phyloP scores from a whole-genome alignment of 2,797 vertebrate genomes.

The Chanos chanos region DNA sequence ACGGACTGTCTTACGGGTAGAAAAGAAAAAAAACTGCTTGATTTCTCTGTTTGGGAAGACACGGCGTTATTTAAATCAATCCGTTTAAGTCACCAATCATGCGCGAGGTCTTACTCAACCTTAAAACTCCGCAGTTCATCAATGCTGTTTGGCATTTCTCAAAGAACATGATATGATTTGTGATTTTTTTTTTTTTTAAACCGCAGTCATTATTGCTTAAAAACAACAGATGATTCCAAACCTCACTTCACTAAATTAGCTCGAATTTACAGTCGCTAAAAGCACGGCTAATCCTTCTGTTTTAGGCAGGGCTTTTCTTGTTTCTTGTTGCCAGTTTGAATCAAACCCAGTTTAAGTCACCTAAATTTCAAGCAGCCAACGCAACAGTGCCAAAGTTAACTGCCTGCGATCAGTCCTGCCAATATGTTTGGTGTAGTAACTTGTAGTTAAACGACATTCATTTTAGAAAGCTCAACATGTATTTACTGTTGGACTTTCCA shows the following conservation, averaged over 20 bases:
- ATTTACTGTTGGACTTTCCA: no score
- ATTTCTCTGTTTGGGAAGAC: slow-evolving; percentile 9
- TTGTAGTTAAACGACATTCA: no score
- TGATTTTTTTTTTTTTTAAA: slow-evolving; percentile 30
- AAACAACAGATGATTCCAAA: slow-evolving; percentile 21
- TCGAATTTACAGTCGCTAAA: slow-evolving; percentile 29
- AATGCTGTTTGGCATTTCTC: slow-evolving; percentile 15
- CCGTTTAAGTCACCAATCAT: neutral
- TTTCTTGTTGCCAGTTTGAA: slow-evolving; percentile 9
- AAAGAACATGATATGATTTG: slow-evolving; percentile 38
- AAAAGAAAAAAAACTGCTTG: neutral
- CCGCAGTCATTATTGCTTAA: slow-evolving; percentile 14
- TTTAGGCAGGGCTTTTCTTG: slow-evolving; percentile 1
- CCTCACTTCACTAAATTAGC: slow-evolving; percentile 28
- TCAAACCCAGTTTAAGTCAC: neutral
- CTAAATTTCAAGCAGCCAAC: no score
- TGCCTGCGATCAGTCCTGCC: no score
- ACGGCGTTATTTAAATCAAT: slow-evolving; percentile 8
- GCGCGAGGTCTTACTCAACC: neutral
- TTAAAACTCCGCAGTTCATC: slow-evolving; percentile 3
- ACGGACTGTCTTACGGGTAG: neutral
- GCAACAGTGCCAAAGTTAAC: no score
- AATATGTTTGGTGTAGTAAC: no score
- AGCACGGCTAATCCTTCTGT: slow-evolving; percentile 9
- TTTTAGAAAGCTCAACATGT: no score